Evolutionary conservation across 2,113 vertebrate genomes (phyloP), one percentile per base, ranked within the genome.

Genomic region (Carassius auratus): DNA sequence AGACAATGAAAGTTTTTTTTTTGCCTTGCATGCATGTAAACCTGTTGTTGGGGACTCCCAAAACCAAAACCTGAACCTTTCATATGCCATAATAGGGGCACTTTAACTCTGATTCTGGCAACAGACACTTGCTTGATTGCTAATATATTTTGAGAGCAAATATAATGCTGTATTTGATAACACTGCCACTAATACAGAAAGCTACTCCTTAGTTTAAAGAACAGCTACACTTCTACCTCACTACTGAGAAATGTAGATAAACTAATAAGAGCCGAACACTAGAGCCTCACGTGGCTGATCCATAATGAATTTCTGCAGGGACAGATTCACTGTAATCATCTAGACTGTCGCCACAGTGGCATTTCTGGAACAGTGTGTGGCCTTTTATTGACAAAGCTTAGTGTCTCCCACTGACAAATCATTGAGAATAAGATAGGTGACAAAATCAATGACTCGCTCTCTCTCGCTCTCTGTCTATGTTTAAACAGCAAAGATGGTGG

Each of bases 331-430:
- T 19, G 55, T 73, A 48, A 77, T 64, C 55, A 21, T 52, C 59
- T 77, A 83, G 69, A 64, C 86, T 48, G 33, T 55, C 74, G 68
- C 64, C 74, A 62, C 5, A 9, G 57, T 17, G n/a, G 45, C 74
- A 76, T 84, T 87, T 75, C 69, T 73, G 62, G 33, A 78, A 75
- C 59, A 68, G 74, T 74, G 74, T 83, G 84, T 14, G 33, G 82
- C 79, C 89, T 85, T 86, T 85, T 86, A 77, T 86, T 88, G 89
- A 87, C 87, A 88, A 85, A 88, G 86, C 87, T 79, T 84, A 85
- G 75, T 87, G 86, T 87, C 88, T 91, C 83, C 78, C 26, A 83
- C 88, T 84, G 89, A 84, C 86, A 91, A 87, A 83, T 71, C 88
- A 90, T 88, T 88, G 73, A 85, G 83, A 61, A 71, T 84, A 79